Conservation (phyloP, 2,888 invertebrate species). For the Polyommatus iphigenia region DNA sequence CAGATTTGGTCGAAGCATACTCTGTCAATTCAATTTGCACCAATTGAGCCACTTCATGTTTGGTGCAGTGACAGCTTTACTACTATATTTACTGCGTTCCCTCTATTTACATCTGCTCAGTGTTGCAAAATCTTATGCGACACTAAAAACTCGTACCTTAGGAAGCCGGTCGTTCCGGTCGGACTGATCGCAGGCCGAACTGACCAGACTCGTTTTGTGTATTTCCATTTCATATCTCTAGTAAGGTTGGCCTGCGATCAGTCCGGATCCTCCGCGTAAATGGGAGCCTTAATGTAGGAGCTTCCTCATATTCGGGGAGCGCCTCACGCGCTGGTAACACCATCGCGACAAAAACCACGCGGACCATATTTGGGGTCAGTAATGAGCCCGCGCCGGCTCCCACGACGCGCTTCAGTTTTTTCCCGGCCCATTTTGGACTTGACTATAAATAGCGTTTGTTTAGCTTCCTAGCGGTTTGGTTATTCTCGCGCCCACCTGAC, state of each 20-base stretch:
- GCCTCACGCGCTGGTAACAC: constrained; percentile 7
- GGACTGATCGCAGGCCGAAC: no score
- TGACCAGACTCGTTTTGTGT: neutral
- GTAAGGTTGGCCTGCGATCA: neutral
- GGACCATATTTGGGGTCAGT: constrained; percentile 26
- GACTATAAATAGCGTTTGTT: constrained; percentile 29
- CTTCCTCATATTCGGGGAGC: neutral
- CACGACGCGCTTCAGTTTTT: constrained; percentile 22
- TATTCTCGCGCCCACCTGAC: neutral
- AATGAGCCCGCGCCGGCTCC: constrained; percentile 22
- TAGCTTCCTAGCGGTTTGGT: constrained; percentile 2
- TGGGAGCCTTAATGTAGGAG: no score
- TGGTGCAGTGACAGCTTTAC: neutral
- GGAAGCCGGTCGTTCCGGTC: no score
- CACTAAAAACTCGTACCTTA: no score
- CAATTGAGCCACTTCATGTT: neutral
- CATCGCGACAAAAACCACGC: constrained; percentile 24
- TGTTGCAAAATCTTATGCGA: neutral
- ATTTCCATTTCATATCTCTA: no score
- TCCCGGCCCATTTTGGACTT: constrained; percentile 1
- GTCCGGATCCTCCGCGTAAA: neutral
- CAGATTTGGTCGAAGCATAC: neutral
- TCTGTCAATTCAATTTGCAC: neutral
- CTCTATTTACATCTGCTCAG: neutral
- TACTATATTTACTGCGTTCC: neutral